phyloP scores from a whole-genome alignment of 2,888 invertebrate species.

The Conus canariensis region DNA sequence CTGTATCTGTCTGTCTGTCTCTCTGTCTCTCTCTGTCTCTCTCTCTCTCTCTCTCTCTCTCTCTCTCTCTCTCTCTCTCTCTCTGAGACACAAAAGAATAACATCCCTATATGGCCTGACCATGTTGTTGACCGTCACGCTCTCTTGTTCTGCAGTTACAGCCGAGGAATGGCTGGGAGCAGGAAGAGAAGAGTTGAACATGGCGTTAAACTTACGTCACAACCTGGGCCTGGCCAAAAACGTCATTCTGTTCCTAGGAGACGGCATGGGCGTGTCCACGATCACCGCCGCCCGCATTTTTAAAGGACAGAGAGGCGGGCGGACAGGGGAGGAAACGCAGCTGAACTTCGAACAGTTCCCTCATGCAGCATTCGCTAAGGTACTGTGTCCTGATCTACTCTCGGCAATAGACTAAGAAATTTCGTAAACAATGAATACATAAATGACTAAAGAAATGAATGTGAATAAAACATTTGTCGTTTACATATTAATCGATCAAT shows the following conservation, averaged over 20 bases:
- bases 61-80: neutral
- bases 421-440: too few relatives aligned
- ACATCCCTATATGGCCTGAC: too few relatives aligned
- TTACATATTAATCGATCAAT: too few relatives aligned
- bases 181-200: neutral
- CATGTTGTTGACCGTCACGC: too few relatives aligned
- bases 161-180: neutral
- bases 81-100: neutral
- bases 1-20: neutral
- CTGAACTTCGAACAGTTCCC: slow-evolving; percentile 91
- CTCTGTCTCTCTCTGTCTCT: neutral
- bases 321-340: slow-evolving; percentile 85
- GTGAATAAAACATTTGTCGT: too few relatives aligned
- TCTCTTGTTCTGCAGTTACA: neutral
- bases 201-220: neutral
- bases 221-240: slow-evolving; percentile 72
- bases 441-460: too few relatives aligned
- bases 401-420: too few relatives aligned
- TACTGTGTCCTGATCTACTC: slow-evolving; percentile 72
- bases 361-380: slow-evolving; percentile 91
- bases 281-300: slow-evolving; percentile 87
- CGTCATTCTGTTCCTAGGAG: slow-evolving; percentile 75
- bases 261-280: slow-evolving; percentile 82
- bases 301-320: slow-evolving; percentile 83
- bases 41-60: neutral